Conservation (phyloP, 2,113 vertebrate genomes). For the Heterochromis multidens region DNA sequence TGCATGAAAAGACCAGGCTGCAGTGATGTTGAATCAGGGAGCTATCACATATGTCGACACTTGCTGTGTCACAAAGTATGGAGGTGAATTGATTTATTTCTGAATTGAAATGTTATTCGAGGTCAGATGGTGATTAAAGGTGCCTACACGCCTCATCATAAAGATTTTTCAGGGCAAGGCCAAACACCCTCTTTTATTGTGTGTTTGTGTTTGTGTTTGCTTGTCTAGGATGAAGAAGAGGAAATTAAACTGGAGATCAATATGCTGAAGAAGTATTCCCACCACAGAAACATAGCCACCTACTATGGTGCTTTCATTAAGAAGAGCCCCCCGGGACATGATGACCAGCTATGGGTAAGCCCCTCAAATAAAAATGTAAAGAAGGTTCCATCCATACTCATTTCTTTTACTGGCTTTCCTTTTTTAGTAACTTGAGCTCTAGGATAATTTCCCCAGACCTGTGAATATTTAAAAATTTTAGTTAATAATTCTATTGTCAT, state of each 20-base stretch:
- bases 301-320: constrained; percentile 99
- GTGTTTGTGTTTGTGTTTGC: background rate
- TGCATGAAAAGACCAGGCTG: background rate
- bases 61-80: background rate
- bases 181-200: background rate
- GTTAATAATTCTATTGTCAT: background rate
- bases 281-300: constrained; percentile 98
- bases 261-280: constrained; percentile 99
- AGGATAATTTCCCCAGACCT: background rate
- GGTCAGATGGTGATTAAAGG: background rate
- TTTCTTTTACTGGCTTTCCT: background rate
- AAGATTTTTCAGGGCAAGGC: background rate
- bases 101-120: background rate
- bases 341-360: constrained; percentile 78
- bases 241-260: constrained; percentile 99
- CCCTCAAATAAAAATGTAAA: background rate
- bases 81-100: background rate
- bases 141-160: background rate
- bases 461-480: background rate
- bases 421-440: background rate
- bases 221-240: constrained; percentile 93
- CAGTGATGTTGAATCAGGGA: background rate
- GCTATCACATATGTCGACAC: background rate
- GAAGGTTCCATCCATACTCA: background rate
- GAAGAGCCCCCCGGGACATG: constrained; percentile 85